Base-by-base conservation (phyloP, 2,797 vertebrate species). In the Catharus ustulatus region DNA sequence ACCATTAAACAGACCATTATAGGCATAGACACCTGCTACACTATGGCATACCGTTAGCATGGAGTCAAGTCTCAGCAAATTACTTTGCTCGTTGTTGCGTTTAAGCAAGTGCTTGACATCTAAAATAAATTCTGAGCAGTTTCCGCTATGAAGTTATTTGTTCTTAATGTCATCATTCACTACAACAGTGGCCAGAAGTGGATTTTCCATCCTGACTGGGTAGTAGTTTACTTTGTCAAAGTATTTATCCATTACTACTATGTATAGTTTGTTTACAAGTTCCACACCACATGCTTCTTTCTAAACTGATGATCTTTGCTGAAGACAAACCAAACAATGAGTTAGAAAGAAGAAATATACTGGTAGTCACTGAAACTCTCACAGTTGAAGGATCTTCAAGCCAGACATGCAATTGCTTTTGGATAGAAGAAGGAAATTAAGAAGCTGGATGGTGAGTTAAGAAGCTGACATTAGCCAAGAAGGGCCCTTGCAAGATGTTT, bases 1-100 rank as follows among this genome's bases (percentile, higher is more conserved):
- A n/a, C n/a, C n/a, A n/a, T 94, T 93, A 93, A 94, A 87, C 68
- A 95, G 94, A 83, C 49, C 58, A 75, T 93, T 87, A 90, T 57
- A 54, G 36, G 57, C 73, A 83, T 18, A 83, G 89, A 92, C 95
- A 97, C 90, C 93, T 96, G 95, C 82, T 94, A 54, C 38, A 36
- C 57, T 38, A n/a, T 18, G 62, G 58, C 87, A 73, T 72, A 69
- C 54, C 48, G 76, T 93, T 84, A 92, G 69, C 34, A 69, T 36
- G 87, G 67, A 85, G 69, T 86, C 74, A 95, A 89, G 81, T 90
- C 84, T 89, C 87, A 77, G 81, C 84, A 84, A 89, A 92, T 72
- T 19, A 77, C 58, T 85, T 94, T 87, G 45, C 29, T 90, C 92
- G 34, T 71, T 93, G 72, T 83, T 93, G 76, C 32, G 2, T 75